Conservation (phyloP, 2,888 invertebrate species). For the Acronicta alni region DNA sequence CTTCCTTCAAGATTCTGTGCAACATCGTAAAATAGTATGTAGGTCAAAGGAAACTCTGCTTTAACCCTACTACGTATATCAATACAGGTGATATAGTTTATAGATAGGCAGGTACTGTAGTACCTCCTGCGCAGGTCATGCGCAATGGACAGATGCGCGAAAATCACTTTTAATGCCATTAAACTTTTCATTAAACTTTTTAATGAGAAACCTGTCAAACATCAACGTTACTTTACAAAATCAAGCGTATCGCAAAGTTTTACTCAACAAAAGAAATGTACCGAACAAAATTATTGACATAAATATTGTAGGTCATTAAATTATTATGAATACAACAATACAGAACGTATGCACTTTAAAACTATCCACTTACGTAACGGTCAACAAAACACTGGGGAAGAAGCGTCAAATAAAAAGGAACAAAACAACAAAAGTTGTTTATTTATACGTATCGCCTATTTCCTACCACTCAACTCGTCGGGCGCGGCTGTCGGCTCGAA, state of each 20-base stretch:
- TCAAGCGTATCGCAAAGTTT: conserved; percentile 14
- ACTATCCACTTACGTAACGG: conserved; percentile 51
- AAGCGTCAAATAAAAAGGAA: conserved; percentile 19
- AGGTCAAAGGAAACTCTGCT: conserved; percentile 77
- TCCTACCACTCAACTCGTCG: conserved; percentile 70
- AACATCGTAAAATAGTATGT: conserved; percentile 69
- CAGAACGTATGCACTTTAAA: conserved; percentile 35
- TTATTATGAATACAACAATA: conserved; percentile 13
- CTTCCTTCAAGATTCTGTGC: conserved; percentile 52
- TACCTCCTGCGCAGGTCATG: conserved; percentile 84
- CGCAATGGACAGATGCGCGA: conserved; percentile 69
- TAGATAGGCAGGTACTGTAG: conserved; percentile 58
- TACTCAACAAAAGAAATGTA: conserved; percentile 12
- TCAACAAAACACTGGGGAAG: conserved; percentile 39
- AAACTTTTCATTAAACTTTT: conserved; percentile 69
- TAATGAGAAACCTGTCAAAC: conserved; percentile 59
- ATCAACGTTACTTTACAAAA: conserved; percentile 50
- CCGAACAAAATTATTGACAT: conserved; percentile 7
- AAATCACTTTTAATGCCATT: conserved; percentile 61
- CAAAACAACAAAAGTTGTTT: conserved; percentile 62
- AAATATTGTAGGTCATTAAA: conserved; percentile 3
- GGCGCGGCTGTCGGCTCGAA: conserved; percentile 64
- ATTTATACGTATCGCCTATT: conserved; percentile 65
- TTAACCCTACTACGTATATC: conserved; percentile 64
- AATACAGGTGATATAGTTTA: conserved; percentile 59